phyloP scores from a whole-genome alignment of 2,888 invertebrate species.

The Mellilla xanthometata region DNA sequence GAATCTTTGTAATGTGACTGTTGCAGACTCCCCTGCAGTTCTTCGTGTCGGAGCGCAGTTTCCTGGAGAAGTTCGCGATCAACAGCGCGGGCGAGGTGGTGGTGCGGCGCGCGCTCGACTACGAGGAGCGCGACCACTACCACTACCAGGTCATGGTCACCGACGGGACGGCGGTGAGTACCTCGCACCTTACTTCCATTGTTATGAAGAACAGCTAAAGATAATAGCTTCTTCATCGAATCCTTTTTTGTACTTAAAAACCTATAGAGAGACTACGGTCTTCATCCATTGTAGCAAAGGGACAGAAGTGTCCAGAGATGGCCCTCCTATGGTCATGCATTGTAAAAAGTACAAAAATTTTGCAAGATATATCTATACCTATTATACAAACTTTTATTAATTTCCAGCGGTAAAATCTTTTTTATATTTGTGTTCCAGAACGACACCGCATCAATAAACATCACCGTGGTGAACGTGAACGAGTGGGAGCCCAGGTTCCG shows the following conservation, averaged over 20 bases:
- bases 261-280: no score
- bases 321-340: no score
- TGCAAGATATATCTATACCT: no score
- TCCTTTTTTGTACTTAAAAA: no score
- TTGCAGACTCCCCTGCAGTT: constrained; percentile 85
- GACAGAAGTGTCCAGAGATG: no score
- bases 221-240: no score
- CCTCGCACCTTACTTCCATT: not conserved
- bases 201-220: no score
- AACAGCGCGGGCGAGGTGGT: constrained; percentile 91
- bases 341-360: no score
- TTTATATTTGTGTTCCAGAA: constrained; percentile 84
- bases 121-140: constrained; percentile 87
- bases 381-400: no score
- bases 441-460: constrained; percentile 91
- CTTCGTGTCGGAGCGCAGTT: constrained; percentile 88
- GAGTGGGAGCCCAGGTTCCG: constrained; percentile 97
- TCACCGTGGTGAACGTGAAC: constrained; percentile 93
- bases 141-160: constrained; percentile 91
- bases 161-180: constrained; percentile 87
- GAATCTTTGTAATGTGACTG: no score
- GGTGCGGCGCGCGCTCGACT: constrained; percentile 89
- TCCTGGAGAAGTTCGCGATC: constrained; percentile 89
- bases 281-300: no score
- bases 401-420: no score